Base-by-base conservation (phyloP, 2,113 vertebrate genomes). In the Orcinus orca region DNA sequence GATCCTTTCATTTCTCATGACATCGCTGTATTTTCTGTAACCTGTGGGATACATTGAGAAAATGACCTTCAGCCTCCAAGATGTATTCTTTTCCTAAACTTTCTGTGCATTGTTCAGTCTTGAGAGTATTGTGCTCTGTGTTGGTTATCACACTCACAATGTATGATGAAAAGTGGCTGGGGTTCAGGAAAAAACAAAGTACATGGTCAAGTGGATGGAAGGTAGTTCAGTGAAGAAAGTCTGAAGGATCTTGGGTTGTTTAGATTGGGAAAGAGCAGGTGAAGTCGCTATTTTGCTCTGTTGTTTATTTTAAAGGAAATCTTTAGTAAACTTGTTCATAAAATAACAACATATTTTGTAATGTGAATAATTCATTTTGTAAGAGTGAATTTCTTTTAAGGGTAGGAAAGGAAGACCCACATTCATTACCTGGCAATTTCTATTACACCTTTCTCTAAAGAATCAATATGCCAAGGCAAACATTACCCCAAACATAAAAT, bases 371-470 rank as follows among this genome's bases (percentile, higher is more conserved):
- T 68, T 90, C 33, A 18, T 31, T 95, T 96, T 86, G 5, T 41
- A 84, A 68, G 33, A 82, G 10, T 77, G 33, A 85, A 53, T 88
- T 93, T 93, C 58, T 95, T 70, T 88, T 76, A 82, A n/a, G 55
- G n/a, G 58, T 85, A 25, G 21, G 55, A 85, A 62, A 90, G 12
- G 10, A 67, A 92, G 20, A 53, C 3, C 26, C 1, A 44, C 38
- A 38, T 36, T 77, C 17, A 58, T n/a, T 85, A 77, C 44, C 44
- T 83, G 36, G 26, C 65, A 53, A 67, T 82, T 93, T 84, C 44
- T 71, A 44, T 68, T 11, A n/a, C 0, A 53, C 25, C 17, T 23
- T 58, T 95, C 60, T 67, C 44, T 76, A 83, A 93, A 95, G 87
- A 86, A 83, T 29, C n/a, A n/a, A 0, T 62, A 86, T 20, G 29